These are phyloP conservation scores for Crossocerus cetratus DNA, from an alignment of 2,888 invertebrate species.

Conservation along the genomic window DNA sequence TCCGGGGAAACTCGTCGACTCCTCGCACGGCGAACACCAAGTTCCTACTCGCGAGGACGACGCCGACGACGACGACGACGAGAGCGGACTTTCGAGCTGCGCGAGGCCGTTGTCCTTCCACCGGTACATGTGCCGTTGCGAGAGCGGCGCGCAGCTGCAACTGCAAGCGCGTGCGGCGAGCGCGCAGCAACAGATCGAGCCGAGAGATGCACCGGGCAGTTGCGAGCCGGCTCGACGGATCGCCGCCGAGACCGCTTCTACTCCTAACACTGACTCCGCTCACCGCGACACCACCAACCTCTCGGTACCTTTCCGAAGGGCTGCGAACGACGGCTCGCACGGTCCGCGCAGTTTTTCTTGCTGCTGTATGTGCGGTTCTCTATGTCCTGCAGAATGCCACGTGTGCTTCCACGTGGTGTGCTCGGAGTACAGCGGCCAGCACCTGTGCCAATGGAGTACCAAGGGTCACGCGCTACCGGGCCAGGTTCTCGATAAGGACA, in stretches of 20 bases:
- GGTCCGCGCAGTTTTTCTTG: constrained; percentile 66
- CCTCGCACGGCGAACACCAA: background rate
- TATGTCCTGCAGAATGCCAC: constrained; percentile 82
- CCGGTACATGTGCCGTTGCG: constrained; percentile 73
- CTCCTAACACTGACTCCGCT: background rate
- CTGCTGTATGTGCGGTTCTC: constrained; percentile 82
- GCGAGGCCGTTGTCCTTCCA: constrained; percentile 74
- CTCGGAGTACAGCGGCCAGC: constrained; percentile 72
- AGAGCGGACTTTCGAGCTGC: constrained; percentile 55
- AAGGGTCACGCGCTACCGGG: constrained; percentile 72
- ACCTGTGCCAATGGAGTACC: constrained; percentile 74
- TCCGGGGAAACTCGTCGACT: too few species aligned
- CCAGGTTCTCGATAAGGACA: constrained; percentile 73
- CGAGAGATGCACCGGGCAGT: constrained; percentile 18
- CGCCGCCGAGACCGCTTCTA: constrained; percentile 30
- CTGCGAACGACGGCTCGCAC: background rate
- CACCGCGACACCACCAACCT: constrained; percentile 8
- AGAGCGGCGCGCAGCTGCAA: constrained; percentile 17
- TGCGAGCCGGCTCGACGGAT: constrained; percentile 29
- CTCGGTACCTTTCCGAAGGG: too few species aligned
- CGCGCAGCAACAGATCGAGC: constrained; percentile 29
- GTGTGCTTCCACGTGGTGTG: constrained; percentile 82
- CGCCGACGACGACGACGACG: constrained; percentile 29
- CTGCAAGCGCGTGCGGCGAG: background rate
- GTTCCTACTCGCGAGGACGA: background rate